Percentiles rank a stretch among this genome's conserved stretches.
phyloP scores from a whole-genome alignment of 2,113 vertebrate species.

The Ailuropoda melanoleuca region DNA sequence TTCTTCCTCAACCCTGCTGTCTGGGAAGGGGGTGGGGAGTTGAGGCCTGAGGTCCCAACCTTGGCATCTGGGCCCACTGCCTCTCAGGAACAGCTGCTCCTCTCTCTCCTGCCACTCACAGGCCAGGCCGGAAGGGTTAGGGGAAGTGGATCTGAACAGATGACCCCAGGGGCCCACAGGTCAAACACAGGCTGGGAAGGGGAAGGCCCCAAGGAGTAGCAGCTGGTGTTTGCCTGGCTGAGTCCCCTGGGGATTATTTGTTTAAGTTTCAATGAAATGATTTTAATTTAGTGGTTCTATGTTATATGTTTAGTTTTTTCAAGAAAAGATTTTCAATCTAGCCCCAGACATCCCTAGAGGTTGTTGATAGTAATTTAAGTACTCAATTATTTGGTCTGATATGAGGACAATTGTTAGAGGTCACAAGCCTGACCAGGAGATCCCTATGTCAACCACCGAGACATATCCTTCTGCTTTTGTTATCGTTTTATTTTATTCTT shows the following conservation, averaged over 20 bases:
- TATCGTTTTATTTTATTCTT: neutral
- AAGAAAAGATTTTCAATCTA: conserved; percentile 57
- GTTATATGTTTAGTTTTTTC: conserved; percentile 51
- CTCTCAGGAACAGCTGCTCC: conserved; percentile 58
- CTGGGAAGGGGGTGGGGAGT: neutral
- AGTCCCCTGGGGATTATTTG: conserved; percentile 40
- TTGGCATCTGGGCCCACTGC: conserved; percentile 4
- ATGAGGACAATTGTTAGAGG: conserved; percentile 45
- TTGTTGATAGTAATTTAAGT: conserved; percentile 57
- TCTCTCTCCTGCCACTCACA: neutral
- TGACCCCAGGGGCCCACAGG: conserved; percentile 36
- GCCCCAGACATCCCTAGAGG: conserved; percentile 48
- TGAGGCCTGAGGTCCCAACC: neutral
- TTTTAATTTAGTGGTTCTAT: conserved; percentile 68
- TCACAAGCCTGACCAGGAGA: neutral
- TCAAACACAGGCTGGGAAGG: conserved; percentile 41
- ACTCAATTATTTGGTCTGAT: conserved; percentile 56
- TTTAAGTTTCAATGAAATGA: conserved; percentile 69
- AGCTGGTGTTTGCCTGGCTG: conserved; percentile 48
- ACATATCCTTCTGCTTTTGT: neutral
- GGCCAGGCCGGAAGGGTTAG: neutral
- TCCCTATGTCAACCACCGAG: neutral
- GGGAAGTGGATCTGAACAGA: neutral
- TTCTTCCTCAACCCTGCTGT: neutral
- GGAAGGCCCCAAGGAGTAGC: conserved; percentile 28